phyloP scores from a whole-genome alignment of 2,113 vertebrate genomes.

The Eidolon helvum region DNA sequence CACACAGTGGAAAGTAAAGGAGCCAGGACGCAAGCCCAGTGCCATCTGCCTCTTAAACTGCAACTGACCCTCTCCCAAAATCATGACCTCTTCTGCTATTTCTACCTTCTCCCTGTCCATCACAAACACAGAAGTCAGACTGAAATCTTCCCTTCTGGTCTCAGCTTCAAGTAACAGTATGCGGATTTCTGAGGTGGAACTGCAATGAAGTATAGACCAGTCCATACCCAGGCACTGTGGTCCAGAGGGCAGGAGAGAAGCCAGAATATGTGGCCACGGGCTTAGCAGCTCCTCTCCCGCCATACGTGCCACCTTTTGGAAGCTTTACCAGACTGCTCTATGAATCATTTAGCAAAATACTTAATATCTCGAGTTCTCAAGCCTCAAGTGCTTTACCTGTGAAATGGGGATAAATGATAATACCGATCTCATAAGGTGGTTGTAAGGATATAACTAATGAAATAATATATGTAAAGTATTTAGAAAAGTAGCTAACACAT shows the following conservation, averaged over 20 bases:
- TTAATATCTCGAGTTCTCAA: neutral
- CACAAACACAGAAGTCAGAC: neutral
- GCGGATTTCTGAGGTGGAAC: neutral
- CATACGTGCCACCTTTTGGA: neutral
- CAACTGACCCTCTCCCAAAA: neutral
- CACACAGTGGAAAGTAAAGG: neutral
- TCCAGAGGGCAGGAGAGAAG: neutral
- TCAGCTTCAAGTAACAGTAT: neutral
- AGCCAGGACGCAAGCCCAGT: neutral
- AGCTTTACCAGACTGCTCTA: neutral
- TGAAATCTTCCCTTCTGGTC: neutral
- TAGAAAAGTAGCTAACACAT: neutral
- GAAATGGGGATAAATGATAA: neutral
- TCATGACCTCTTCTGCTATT: neutral
- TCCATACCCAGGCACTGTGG: neutral
- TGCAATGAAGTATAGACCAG: neutral
- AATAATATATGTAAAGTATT: constrained; percentile 3
- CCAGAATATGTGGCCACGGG: neutral
- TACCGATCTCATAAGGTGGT: neutral
- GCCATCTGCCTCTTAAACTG: neutral
- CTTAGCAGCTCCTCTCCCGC: neutral
- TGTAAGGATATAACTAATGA: neutral
- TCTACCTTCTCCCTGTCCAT: neutral
- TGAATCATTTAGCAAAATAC: neutral
- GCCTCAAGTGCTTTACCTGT: neutral